phyloP scores from a whole-genome alignment of 64 coral and sea anemone genomes.

The Porites lutea region DNA sequence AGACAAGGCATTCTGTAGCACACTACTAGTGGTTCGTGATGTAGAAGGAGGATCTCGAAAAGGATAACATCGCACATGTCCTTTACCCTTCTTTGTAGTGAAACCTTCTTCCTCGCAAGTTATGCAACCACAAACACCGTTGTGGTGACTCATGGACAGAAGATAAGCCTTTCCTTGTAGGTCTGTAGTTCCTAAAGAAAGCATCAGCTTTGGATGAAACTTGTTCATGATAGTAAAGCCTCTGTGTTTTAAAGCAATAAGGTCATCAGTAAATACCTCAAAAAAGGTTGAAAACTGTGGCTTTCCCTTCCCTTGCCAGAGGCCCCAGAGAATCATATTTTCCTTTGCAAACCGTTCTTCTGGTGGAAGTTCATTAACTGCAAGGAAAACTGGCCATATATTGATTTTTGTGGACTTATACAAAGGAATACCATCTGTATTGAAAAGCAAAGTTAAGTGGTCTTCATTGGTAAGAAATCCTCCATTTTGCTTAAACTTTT shows the following conservation, averaged over 20 bases:
- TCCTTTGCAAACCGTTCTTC: slow-evolving; percentile 53
- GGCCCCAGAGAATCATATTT: slow-evolving; percentile 36
- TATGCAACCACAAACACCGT: slow-evolving; percentile 51
- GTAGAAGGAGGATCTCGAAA: slow-evolving; percentile 51
- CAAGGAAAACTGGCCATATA: slow-evolving; percentile 59
- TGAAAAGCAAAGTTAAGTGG: slow-evolving; percentile 41
- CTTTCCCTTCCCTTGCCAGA: slow-evolving; percentile 53
- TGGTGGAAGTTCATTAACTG: slow-evolving; percentile 44
- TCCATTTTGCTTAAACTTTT: background rate
- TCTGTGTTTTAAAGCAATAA: slow-evolving; percentile 4
- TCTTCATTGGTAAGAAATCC: slow-evolving; percentile 30
- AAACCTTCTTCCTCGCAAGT: slow-evolving; percentile 66
- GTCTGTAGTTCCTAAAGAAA: slow-evolving; percentile 17
- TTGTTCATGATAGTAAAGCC: background rate
- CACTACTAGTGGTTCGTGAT: slow-evolving; percentile 17
- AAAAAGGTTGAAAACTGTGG: slow-evolving; percentile 45
- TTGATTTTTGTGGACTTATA: slow-evolving; percentile 43
- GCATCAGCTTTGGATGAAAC: slow-evolving; percentile 11
- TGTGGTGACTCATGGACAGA: slow-evolving; percentile 58
- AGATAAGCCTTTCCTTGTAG: slow-evolving; percentile 54
- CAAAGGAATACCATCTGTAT: slow-evolving; percentile 53
- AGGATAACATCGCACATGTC: slow-evolving; percentile 51
- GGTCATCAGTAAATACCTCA: slow-evolving; percentile 39
- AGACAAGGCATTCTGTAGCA: slow-evolving; percentile 15
- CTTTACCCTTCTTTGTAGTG: slow-evolving; percentile 49